A percentile compares a stretch with the other conserved stretches of the same genome.
Conservation (phyloP, 2,113 vertebrate genomes). For the Stegostoma tigrinum region DNA sequence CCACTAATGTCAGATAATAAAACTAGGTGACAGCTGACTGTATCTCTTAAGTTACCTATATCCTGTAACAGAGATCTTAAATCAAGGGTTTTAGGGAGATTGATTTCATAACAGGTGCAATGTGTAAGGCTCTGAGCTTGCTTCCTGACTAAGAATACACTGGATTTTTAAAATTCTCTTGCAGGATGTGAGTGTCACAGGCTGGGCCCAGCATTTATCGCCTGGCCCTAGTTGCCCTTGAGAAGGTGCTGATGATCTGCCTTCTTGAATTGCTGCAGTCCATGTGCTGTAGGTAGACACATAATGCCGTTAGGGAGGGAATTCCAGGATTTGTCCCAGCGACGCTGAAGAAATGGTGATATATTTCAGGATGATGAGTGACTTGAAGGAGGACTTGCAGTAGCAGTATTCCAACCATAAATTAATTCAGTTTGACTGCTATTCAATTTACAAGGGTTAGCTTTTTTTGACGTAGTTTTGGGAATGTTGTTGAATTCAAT, state of each 20-base stretch:
- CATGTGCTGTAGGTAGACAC: too few relatives aligned
- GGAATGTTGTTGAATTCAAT: not conserved
- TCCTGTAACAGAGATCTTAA: not conserved
- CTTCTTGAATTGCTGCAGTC: too few relatives aligned
- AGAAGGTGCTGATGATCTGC: too few relatives aligned
- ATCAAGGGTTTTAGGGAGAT: not conserved
- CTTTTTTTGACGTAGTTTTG: not conserved
- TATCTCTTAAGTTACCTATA: not conserved
- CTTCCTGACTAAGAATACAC: not conserved
- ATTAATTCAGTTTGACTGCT: not conserved
- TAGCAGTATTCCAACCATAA: not conserved
- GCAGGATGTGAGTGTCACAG: too few relatives aligned
- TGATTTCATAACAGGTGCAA: not conserved
- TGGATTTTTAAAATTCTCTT: not conserved
- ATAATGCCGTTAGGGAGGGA: too few relatives aligned
- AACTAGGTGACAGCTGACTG: not conserved
- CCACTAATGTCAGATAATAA: not conserved
- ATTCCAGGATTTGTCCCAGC: too few relatives aligned
- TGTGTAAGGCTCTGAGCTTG: not conserved
- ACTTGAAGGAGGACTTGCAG: too few relatives aligned
- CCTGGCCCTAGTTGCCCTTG: too few relatives aligned
- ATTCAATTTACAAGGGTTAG: not conserved
- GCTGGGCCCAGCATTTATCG: too few relatives aligned
- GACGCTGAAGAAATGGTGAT: too few relatives aligned
- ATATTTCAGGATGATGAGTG: too few relatives aligned